These are phyloP conservation scores for Ormyrus nitidulus DNA, from an alignment of 2,888 invertebrate species.

Conservation along the genomic window DNA sequence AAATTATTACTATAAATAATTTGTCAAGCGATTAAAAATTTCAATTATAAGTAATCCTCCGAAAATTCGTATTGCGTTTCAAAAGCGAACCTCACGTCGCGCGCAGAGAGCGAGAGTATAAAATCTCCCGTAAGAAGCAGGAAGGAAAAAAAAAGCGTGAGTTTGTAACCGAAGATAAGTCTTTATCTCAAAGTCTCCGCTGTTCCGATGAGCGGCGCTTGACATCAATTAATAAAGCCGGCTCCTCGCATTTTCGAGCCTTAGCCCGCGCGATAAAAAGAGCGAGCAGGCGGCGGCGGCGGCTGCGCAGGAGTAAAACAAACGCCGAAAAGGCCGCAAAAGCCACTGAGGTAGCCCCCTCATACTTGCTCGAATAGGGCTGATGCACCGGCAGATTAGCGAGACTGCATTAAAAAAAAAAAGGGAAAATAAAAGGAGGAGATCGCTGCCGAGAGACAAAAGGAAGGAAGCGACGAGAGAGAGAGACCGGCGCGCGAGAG, in stretches of 20 bases:
- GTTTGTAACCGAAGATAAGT: constrained; percentile 45
- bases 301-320: constrained; percentile 13
- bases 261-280: too few relatives aligned
- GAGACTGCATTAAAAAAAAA: not conserved
- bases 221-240: constrained; percentile 51
- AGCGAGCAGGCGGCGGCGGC: not conserved
- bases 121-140: not conserved
- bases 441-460: not conserved
- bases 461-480: not conserved
- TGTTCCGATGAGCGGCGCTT: constrained; percentile 25
- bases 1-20: too few relatives aligned
- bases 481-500: not conserved
- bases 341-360: constrained; percentile 42
- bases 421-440: not conserved
- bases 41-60: too few relatives aligned
- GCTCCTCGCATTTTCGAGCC: not conserved
- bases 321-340: not conserved
- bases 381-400: constrained; percentile 39
- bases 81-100: not conserved
- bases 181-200: constrained; percentile 20
- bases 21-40: too few relatives aligned
- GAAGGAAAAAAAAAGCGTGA: constrained; percentile 11
- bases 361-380: constrained; percentile 11
- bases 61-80: too few relatives aligned
- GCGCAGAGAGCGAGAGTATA: not conserved